phyloP scores from a whole-genome alignment of 2,888 invertebrate genomes.

The Drosophila stalkeri region DNA sequence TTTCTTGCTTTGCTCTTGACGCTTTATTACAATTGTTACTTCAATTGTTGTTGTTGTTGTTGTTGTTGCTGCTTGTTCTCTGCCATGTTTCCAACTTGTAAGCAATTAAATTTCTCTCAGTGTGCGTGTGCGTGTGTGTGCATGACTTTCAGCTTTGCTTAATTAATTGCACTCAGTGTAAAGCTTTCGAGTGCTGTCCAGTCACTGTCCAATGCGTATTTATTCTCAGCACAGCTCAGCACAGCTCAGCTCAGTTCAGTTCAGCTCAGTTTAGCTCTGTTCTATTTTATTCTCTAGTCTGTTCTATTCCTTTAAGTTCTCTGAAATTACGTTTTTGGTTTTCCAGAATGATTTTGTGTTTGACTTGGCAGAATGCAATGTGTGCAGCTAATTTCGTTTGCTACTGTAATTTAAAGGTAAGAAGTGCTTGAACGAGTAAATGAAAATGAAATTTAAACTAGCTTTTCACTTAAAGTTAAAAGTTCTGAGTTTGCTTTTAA shows the following conservation, averaged over 20 bases:
- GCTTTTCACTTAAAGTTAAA: neutral
- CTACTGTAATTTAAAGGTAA: constrained; percentile 1
- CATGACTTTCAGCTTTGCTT: constrained; percentile 79
- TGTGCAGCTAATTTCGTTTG: constrained; percentile 7
- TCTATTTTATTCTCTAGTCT: neutral
- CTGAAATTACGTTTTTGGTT: neutral
- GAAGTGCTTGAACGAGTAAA: neutral
- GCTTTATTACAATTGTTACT: constrained; percentile 77
- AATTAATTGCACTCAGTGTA: constrained; percentile 75
- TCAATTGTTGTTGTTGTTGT: constrained; percentile 37
- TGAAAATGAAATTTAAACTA: neutral
- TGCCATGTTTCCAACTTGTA: constrained; percentile 76
- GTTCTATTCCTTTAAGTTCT: constrained; percentile 4
- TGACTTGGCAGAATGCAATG: constrained; percentile 8
- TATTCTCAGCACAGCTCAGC: constrained; percentile 9
- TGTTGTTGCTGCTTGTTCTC: constrained; percentile 44
- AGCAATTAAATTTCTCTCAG: constrained; percentile 72
- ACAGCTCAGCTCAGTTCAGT: neutral
- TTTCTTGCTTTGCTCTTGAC: constrained; percentile 76
- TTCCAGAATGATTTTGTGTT: constrained; percentile 23
- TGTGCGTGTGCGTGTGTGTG: constrained; percentile 43
- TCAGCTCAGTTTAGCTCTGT: neutral
- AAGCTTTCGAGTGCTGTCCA: constrained; percentile 62
- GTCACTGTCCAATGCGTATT: constrained; percentile 58
- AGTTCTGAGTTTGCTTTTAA: neutral